Evolutionary conservation across 1,140 invertebrate genomes (phyloP).

Genomic region (Cherax quadricarinatus): DNA sequence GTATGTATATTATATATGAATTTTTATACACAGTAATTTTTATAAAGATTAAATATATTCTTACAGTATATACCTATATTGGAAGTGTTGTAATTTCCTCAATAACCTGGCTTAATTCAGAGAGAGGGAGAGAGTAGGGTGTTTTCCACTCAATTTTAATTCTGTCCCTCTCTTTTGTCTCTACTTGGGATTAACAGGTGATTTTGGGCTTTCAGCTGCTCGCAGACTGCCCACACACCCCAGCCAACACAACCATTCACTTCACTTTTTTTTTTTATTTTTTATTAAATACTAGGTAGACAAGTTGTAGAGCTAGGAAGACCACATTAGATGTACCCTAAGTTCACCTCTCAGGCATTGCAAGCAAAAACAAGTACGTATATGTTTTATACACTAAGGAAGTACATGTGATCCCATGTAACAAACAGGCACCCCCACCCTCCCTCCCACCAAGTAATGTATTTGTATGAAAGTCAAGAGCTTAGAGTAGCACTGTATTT

Average conservation of each 20-base stretch:
- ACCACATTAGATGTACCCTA: not conserved
- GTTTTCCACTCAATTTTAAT: constrained; percentile 16
- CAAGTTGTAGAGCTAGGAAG: not conserved
- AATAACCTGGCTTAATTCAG: constrained; percentile 66
- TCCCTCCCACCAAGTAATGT: no score
- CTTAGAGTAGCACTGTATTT: no score
- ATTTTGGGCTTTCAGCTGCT: constrained; percentile 69
- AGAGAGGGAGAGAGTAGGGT: constrained; percentile 63
- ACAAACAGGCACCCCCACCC: no score
- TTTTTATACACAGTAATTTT: no score
- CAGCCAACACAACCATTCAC: constrained; percentile 51
- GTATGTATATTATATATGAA: no score
- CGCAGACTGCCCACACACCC: constrained; percentile 58
- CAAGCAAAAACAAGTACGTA: no score
- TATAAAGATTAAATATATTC: no score
- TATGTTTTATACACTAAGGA: no score
- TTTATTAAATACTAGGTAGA: no score
- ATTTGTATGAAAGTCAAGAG: no score
- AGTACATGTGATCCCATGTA: no score
- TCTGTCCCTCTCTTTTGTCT: constrained; percentile 51
- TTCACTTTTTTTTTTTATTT: not conserved
- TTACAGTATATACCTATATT: not conserved
- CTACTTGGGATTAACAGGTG: constrained; percentile 70
- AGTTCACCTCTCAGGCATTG: no score
- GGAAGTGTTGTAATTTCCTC: constrained; percentile 63